Percentiles rank a stretch among this genome's conserved stretches.
These are phyloP conservation scores for Sorex fumeus DNA, from an alignment of 2,113 vertebrate species.

Conservation along the genomic window DNA sequence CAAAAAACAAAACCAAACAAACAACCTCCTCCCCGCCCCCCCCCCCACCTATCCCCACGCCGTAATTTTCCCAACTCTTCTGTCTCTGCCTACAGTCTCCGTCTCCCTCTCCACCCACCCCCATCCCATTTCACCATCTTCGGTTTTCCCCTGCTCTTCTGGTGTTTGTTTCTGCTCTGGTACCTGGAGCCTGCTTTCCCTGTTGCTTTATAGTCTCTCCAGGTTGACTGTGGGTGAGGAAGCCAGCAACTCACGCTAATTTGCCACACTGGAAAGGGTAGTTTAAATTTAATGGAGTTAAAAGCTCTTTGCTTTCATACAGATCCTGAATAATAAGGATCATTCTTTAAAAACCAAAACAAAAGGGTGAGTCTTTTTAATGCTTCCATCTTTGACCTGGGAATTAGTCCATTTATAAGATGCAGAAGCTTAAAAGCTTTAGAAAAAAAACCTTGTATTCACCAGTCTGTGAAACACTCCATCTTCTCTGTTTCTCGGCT, in stretches of 20 bases:
- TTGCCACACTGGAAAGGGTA: constrained; percentile 19
- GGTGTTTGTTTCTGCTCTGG: constrained; percentile 28
- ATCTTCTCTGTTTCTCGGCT: background rate
- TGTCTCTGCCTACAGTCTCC: too few species aligned
- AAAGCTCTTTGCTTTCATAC: constrained; percentile 14
- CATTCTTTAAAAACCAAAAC: background rate
- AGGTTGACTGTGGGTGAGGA: constrained; percentile 31
- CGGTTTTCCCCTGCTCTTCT: background rate
- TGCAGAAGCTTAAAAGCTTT: background rate
- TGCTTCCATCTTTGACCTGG: constrained; percentile 19
- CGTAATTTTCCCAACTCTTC: too few species aligned
- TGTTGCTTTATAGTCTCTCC: constrained; percentile 31
- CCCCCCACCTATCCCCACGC: too few species aligned
- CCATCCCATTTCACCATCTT: background rate
- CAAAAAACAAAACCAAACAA: too few species aligned
- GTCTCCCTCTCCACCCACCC: too few species aligned
- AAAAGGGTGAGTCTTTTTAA: background rate
- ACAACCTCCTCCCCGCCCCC: too few species aligned
- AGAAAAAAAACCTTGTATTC: background rate
- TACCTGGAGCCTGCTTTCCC: background rate
- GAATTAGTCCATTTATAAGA: constrained; percentile 36
- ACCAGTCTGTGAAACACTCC: background rate
- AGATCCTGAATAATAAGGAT: constrained; percentile 27
- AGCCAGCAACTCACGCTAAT: constrained; percentile 3
- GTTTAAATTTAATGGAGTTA: constrained; percentile 60